Evolutionary conservation across 1,140 invertebrate species (phyloP).

Genomic region (Sycophaga agraensis): DNA sequence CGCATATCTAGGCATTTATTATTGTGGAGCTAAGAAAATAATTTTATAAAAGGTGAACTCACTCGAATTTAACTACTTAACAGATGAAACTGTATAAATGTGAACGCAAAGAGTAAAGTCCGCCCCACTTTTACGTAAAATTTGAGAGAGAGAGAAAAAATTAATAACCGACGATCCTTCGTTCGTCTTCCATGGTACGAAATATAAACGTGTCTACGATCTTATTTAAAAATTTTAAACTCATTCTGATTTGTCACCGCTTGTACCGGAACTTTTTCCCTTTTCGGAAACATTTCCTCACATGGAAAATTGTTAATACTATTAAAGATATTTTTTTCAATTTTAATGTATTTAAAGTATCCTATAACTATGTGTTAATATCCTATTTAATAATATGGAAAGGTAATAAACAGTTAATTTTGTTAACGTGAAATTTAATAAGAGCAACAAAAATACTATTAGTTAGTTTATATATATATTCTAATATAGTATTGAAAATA

Average conservation of each 20-base stretch:
- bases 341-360: no score
- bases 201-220: conserved; percentile 14
- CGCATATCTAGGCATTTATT: background rate
- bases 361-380: no score
- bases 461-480: background rate
- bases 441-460: background rate
- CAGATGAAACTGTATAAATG: conserved; percentile 23
- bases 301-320: background rate
- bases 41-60: conserved; percentile 2
- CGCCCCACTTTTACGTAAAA: conserved; percentile 19
- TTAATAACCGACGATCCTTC: conserved; percentile 21
- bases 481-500: background rate
- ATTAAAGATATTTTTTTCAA: background rate
- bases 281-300: background rate
- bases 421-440: background rate
- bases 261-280: background rate
- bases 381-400: no score
- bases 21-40: conserved; percentile 2
- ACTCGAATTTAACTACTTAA: conserved; percentile 14
- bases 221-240: conserved; percentile 12
- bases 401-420: no score
- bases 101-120: conserved; percentile 21
- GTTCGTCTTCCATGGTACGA: conserved; percentile 28
- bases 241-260: background rate
- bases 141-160: conserved; percentile 1